A percentile compares a stretch with the other conserved stretches of the same genome.
Conservation (phyloP, 1,140 invertebrate species). For the Saccostrea echinata region DNA sequence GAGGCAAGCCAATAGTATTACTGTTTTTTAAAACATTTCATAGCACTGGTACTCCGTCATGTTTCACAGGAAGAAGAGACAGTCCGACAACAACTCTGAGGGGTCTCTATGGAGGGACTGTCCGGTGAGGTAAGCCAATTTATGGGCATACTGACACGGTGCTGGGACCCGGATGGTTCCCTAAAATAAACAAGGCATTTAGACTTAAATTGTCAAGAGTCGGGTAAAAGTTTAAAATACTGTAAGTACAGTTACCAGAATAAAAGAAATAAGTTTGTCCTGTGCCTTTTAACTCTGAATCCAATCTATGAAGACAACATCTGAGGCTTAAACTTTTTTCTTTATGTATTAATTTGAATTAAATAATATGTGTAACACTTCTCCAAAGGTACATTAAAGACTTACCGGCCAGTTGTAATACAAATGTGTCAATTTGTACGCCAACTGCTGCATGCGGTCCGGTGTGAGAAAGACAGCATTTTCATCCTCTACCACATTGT, state of each 20-base stretch:
- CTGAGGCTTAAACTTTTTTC: too few species aligned
- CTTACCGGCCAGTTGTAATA: slow-evolving; percentile 91
- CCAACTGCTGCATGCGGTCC: slow-evolving; percentile 88
- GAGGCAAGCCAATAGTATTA: slow-evolving; percentile 73
- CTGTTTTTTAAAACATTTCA: slow-evolving; percentile 82
- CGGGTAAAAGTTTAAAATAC: too few species aligned
- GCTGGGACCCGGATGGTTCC: slow-evolving; percentile 91
- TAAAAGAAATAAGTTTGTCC: too few species aligned
- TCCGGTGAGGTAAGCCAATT: slow-evolving; percentile 88
- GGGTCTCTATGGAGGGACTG: slow-evolving; percentile 85
- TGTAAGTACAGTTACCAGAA: too few species aligned
- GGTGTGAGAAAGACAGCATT: slow-evolving; percentile 81
- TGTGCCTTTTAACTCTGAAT: too few species aligned
- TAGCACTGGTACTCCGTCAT: neutral
- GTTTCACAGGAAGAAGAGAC: slow-evolving; percentile 78
- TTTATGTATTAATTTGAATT: too few species aligned
- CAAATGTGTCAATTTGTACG: slow-evolving; percentile 90
- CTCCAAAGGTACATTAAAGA: neutral
- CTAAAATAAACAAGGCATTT: slow-evolving; percentile 61
- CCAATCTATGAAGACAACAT: too few species aligned
- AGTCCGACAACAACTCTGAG: slow-evolving; percentile 67
- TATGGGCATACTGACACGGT: slow-evolving; percentile 89
- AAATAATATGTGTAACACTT: neutral
- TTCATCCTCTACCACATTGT: slow-evolving; percentile 87
- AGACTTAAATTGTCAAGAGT: too few species aligned